Percentiles rank a stretch among this genome's conserved stretches.
Evolutionary conservation across 1,140 invertebrate species (phyloP).

Genomic region (Bombus vancouverensis): DNA sequence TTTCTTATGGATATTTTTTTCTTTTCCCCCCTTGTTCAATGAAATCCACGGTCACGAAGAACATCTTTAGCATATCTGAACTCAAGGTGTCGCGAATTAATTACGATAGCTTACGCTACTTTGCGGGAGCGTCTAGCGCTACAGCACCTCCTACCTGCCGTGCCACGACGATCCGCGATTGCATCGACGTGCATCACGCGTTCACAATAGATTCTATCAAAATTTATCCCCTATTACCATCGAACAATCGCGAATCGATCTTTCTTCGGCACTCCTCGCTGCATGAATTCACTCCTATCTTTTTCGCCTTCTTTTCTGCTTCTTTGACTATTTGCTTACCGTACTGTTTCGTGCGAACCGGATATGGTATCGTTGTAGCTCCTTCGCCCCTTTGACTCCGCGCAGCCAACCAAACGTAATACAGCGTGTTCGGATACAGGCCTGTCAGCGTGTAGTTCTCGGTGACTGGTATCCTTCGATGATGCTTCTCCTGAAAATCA

Average conservation of each 20-base stretch:
- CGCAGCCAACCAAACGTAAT: slow-evolving; percentile 97
- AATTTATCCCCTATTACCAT: background rate
- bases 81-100: slow-evolving; percentile 56
- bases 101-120: slow-evolving; percentile 76
- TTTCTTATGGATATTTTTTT: slow-evolving; percentile 29
- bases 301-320: slow-evolving; percentile 56
- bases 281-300: slow-evolving; percentile 74
- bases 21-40: slow-evolving; percentile 22
- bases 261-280: slow-evolving; percentile 79
- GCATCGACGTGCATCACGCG: background rate
- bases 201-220: background rate
- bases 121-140: slow-evolving; percentile 79
- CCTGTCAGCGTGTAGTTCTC: slow-evolving; percentile 93
- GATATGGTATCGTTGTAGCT: slow-evolving; percentile 95
- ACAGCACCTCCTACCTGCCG: slow-evolving; percentile 79
- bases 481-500: slow-evolving; percentile 84
- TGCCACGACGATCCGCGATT: slow-evolving; percentile 67
- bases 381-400: slow-evolving; percentile 95
- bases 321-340: slow-evolving; percentile 88
- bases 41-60: slow-evolving; percentile 14
- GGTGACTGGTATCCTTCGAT: slow-evolving; percentile 89
- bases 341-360: slow-evolving; percentile 97
- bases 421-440: slow-evolving; percentile 97
- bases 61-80: slow-evolving; percentile 23
- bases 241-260: slow-evolving; percentile 63